These are phyloP conservation scores for Drosophila persimilis DNA, from an alignment of 1,140 invertebrate species.

Conservation along the genomic window DNA sequence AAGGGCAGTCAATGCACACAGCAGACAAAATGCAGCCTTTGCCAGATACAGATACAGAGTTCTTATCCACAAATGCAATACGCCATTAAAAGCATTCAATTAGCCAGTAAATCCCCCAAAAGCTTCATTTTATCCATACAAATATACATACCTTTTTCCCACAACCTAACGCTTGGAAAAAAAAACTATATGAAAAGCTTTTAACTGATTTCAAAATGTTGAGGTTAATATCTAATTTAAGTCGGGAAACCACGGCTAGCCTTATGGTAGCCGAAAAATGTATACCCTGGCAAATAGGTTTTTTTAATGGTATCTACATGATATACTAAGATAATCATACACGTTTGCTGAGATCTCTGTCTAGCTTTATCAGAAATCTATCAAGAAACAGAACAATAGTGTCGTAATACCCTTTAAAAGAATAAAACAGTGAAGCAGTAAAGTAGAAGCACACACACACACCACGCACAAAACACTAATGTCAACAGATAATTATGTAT, in stretches of 20 bases:
- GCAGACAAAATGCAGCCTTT: slow-evolving; percentile 1
- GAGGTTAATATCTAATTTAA: no score
- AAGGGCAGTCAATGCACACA: slow-evolving; percentile 10
- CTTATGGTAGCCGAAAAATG: no score
- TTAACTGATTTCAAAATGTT: no score
- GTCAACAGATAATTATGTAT: slow-evolving; percentile 49
- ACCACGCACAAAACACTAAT: slow-evolving; percentile 44
- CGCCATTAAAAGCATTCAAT: slow-evolving; percentile 2
- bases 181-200: no score
- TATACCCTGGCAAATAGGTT: no score
- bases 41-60: slow-evolving; percentile 4
- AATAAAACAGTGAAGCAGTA: slow-evolving; percentile 7
- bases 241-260: no score
- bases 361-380: no score
- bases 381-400: no score
- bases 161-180: background rate
- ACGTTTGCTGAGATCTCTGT: no score
- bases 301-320: no score
- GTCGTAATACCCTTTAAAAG: background rate
- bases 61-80: slow-evolving; percentile 7
- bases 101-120: background rate
- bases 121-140: no score
- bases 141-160: background rate
- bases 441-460: slow-evolving; percentile 7
- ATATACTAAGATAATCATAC: no score